phyloP scores from a whole-genome alignment of 2,797 vertebrate genomes.

The Danio jaintianensis region DNA sequence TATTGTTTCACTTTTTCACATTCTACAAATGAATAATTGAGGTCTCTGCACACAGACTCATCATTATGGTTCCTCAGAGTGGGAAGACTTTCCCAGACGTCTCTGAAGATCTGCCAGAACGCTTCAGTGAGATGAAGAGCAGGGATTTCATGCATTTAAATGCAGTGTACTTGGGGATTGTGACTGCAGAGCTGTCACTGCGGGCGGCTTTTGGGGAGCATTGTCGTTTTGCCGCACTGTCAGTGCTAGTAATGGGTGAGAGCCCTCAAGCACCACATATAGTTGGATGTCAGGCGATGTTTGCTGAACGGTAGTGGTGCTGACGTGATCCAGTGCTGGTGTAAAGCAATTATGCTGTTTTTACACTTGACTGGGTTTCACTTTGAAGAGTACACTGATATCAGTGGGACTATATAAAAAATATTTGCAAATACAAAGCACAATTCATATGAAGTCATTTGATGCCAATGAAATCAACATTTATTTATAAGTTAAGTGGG shows the following conservation, averaged over 20 bases:
- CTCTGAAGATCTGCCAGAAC: constrained; percentile 40
- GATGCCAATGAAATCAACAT: neutral
- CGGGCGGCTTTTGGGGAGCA: constrained; percentile 14
- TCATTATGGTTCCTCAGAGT: constrained; percentile 31
- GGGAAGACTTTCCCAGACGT: constrained; percentile 24
- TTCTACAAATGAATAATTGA: constrained; percentile 42
- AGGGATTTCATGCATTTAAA: constrained; percentile 46
- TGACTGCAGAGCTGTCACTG: constrained; percentile 38
- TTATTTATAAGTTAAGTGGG: neutral
- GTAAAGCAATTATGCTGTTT: constrained; percentile 22
- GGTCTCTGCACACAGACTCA: neutral
- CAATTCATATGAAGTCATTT: neutral
- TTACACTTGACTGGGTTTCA: neutral
- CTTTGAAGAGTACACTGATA: neutral
- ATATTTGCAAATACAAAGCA: no score
- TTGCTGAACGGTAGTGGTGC: neutral
- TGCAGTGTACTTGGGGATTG: constrained; percentile 18
- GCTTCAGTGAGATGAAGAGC: constrained; percentile 32
- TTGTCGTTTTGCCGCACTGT: constrained; percentile 36
- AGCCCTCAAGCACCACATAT: constrained; percentile 15
- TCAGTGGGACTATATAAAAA: neutral
- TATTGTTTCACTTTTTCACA: constrained; percentile 27
- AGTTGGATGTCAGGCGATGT: constrained; percentile 12
- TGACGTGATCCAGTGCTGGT: constrained; percentile 25
- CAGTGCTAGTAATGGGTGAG: constrained; percentile 31